Base-by-base conservation (phyloP, 2,888 invertebrate species). In the Agrotis clavis region DNA sequence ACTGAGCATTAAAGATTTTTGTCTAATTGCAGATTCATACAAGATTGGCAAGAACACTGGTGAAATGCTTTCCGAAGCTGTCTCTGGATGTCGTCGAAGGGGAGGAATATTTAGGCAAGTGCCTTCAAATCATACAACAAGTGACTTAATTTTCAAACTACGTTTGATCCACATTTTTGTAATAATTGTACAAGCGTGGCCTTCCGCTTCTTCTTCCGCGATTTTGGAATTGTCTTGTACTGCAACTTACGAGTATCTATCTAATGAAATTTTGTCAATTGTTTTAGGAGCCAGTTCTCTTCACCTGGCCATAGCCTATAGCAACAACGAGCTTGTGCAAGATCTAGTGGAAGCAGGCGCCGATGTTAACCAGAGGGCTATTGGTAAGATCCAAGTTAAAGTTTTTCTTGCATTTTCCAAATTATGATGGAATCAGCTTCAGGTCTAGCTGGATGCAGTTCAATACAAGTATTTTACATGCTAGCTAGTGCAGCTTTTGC, bases 21-120 rank as follows among this genome's bases (percentile, higher is more conserved):
- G 9, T 64, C 77, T 60, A 91, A 66, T 84, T 83, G 30, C 83
- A 96, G 95, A 94, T 96, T 21, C 98, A 98, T 92, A 98, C 98
- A 0, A 97, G 98, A 84, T 96, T 99, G 70, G 99, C 99, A 0
- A 97, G 99, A 82, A 98, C 99, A 6, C 94, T 99, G 71, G 97
- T 99, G 25, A 98, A 98, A 90, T 98, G 99, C 89, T 99, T 98
- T 91, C 99, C 99, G 0, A 98, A 98, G 87, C 94, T 99, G 77
- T 98, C 98, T 0, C 96, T 99, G 74, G 99, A 99, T 94, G 98
- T 99, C 4, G 99, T 99, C 70, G 99, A 99, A 95, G 99, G 99
- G 0, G 99, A 99, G 93, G 99, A 99, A 95, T 99, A 99, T 95
- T 97, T 99, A 90, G 99, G 98, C 98, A 92, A 87, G 83, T 68